Base-by-base conservation (phyloP, 2,113 vertebrate genomes). In the Suricata suricatta region DNA sequence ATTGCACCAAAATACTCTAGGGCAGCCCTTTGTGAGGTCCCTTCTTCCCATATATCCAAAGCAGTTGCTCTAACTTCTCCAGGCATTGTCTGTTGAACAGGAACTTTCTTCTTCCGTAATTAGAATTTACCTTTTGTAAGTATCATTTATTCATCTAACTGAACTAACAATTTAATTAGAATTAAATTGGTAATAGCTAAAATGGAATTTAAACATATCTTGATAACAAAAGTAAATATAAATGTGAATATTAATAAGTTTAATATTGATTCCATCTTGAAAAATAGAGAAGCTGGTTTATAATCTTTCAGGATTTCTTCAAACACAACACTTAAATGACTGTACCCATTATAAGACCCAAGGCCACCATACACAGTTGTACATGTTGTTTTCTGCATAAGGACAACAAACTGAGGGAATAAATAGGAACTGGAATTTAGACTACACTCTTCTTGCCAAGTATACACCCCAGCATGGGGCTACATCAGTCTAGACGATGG, bases 111-210 rank as follows among this genome's bases (percentile, higher is more conserved):
- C 5, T 27, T 25, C 25, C 15, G 57, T 60, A 57, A 27, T 79
- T 77, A 88, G 25, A 2, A 38, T 47, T 69, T 72, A 21, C 2
- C 25, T 52, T 85, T 92, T 89, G 16, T 38, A 80, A 74, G 11
- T 17, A 54, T 95, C 19, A 93, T 81, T 68, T 60, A 80, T 81
- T 68, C 25, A 82, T 54, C 12, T 41, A 57, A 47, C 11, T 80
- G 54, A 96, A 71, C 96, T 50, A 25, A 41, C 19, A 88, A 25
- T 64, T 89, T 52, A 94, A 87, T 93, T 88, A 93, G 52, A 86
- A 81, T 44, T 72, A 50, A 82, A 86, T 7, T 79, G 33, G 64
- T 21, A 89, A 57, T 69, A 35, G 16, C 0, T 87, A 41, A 25
- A 90, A 44, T 80, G 7, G 6, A 82, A 86, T 80, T 88, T 52